These are phyloP conservation scores for Lasioglossum malachurum DNA, from an alignment of 2,888 invertebrate genomes.

Conservation along the genomic window DNA sequence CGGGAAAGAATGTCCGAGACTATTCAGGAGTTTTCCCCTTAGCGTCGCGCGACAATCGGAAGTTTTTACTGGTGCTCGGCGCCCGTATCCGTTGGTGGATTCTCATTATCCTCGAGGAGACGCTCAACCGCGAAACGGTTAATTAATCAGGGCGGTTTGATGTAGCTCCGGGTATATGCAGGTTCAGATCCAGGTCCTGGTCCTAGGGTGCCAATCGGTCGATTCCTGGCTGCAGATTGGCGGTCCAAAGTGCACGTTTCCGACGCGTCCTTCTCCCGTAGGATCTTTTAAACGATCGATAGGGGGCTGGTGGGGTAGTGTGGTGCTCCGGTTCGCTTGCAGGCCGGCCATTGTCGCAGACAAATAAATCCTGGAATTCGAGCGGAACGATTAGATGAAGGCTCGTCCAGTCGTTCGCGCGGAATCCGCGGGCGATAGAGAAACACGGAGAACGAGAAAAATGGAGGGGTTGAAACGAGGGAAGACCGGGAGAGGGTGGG, in stretches of 20 bases:
- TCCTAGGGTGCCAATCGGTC: background rate
- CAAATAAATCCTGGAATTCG: slow-evolving; percentile 33
- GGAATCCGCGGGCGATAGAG: slow-evolving; percentile 7
- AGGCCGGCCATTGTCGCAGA: slow-evolving; percentile 20
- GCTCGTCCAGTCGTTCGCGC: background rate
- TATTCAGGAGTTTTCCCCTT: background rate
- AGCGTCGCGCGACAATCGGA: background rate
- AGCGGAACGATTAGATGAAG: slow-evolving; percentile 38
- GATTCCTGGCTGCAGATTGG: slow-evolving; percentile 20
- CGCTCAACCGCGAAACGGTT: slow-evolving; percentile 1
- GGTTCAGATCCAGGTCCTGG: slow-evolving; percentile 1
- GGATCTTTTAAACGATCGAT: slow-evolving; percentile 38
- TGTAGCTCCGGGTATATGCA: background rate
- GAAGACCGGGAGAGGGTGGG: background rate
- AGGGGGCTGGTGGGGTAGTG: background rate
- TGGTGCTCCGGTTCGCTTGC: slow-evolving; percentile 16
- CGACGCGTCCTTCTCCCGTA: slow-evolving; percentile 17
- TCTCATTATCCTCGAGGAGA: background rate
- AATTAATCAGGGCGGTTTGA: background rate
- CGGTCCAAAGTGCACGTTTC: slow-evolving; percentile 8
- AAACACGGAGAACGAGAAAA: background rate
- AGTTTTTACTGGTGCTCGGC: background rate
- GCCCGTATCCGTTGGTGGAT: background rate
- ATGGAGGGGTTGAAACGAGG: background rate
- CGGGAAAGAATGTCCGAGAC: background rate